These are phyloP conservation scores for Channa striata DNA, from an alignment of 2,797 vertebrate species.

Conservation along the genomic window DNA sequence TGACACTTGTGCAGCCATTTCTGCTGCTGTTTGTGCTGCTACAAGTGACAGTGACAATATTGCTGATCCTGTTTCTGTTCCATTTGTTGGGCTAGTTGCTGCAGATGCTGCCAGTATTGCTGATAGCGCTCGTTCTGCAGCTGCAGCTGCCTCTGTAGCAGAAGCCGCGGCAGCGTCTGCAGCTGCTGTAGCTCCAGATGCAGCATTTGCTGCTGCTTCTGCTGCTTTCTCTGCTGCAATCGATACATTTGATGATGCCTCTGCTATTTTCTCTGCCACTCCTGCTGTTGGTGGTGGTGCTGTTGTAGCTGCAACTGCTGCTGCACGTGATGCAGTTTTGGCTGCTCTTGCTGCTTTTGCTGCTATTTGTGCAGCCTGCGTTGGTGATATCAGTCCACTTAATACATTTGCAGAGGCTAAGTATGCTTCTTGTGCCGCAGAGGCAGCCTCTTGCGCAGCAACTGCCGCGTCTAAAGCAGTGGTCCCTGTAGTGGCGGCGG, in stretches of 20 bases:
- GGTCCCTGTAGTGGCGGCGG: not conserved
- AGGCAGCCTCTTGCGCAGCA: not conserved
- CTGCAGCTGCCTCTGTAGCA: not conserved
- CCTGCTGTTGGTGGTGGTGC: not conserved
- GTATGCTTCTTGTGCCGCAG: not conserved
- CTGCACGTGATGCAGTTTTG: not conserved
- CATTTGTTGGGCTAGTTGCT: not conserved
- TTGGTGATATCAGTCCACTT: not conserved
- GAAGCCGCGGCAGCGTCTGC: not conserved
- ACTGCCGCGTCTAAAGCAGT: not conserved
- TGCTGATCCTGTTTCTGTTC: not conserved
- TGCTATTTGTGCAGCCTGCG: not conserved
- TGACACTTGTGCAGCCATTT: not conserved
- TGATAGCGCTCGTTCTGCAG: not conserved
- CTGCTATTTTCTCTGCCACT: not conserved
- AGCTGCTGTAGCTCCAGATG: not conserved
- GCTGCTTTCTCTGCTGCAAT: conserved; percentile 11
- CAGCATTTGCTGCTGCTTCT: not conserved
- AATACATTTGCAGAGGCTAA: not conserved
- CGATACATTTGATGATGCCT: not conserved
- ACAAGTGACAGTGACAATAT: not conserved
- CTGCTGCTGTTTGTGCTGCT: not conserved
- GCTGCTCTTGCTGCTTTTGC: not conserved
- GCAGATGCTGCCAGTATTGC: not conserved
- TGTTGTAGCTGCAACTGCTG: not conserved